A percentile compares a stretch with the other conserved stretches of the same genome.
Conservation (phyloP, 2,888 invertebrate genomes). For the Microlaimidae sp. region DNA sequence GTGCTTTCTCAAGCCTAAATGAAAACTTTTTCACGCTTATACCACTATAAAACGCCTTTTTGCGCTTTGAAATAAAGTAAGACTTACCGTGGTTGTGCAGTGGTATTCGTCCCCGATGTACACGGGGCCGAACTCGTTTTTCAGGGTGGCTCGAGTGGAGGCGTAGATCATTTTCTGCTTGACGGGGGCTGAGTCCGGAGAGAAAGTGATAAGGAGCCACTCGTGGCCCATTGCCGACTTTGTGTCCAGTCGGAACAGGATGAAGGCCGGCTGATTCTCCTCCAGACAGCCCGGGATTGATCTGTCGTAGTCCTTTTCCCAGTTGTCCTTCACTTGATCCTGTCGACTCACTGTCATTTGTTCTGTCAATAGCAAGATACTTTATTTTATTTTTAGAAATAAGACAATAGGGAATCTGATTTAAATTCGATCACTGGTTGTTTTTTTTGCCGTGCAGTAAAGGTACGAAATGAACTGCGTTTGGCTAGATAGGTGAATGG, state of each 20-base stretch:
- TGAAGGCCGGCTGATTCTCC: constrained; percentile 58
- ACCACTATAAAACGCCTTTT: too few relatives aligned
- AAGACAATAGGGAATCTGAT: too few relatives aligned
- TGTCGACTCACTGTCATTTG: background rate
- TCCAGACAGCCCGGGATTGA: constrained; percentile 35
- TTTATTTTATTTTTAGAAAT: background rate
- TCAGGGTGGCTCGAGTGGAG: constrained; percentile 87
- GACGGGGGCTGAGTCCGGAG: constrained; percentile 73
- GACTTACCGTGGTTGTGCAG: too few relatives aligned
- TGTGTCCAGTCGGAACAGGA: constrained; percentile 53
- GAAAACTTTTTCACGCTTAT: too few relatives aligned
- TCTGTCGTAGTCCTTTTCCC: constrained; percentile 28
- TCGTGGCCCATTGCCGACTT: constrained; percentile 50
- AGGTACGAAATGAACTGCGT: too few relatives aligned
- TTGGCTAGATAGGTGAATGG: too few relatives aligned
- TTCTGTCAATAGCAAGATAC: constrained; percentile 14
- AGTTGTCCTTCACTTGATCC: background rate
- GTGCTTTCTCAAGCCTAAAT: too few relatives aligned
- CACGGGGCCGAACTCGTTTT: constrained; percentile 82
- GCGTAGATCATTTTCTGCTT: constrained; percentile 94
- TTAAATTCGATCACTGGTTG: too few relatives aligned
- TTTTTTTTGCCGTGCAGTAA: too few relatives aligned
- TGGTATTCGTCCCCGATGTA: constrained; percentile 86
- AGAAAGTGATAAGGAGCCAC: constrained; percentile 85
- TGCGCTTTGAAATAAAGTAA: too few relatives aligned